Evolutionary conservation across 2,888 invertebrate genomes (phyloP).

Genomic region (Corbicula japonica): DNA sequence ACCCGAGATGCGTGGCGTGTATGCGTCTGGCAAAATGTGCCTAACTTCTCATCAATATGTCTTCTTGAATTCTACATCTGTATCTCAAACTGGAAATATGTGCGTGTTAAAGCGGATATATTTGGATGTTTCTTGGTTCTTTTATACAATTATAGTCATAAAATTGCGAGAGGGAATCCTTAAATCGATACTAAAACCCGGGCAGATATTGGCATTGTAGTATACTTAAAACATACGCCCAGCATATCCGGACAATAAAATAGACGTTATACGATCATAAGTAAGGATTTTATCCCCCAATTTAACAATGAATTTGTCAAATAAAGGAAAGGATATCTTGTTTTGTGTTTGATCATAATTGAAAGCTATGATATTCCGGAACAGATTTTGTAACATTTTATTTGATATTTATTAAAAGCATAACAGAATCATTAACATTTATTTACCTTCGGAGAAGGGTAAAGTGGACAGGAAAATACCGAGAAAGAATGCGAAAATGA

Average conservation of each 20-base stretch:
- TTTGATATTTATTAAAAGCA: conserved; percentile 37
- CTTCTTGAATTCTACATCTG: conserved; percentile 39
- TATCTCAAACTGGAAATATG: conserved; percentile 44
- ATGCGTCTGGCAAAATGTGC: conserved; percentile 27
- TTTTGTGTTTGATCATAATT: conserved; percentile 32
- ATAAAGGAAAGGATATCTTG: conserved; percentile 23
- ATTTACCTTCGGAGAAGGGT: no score
- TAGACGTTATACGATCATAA: conserved; percentile 42
- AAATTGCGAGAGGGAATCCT: conserved; percentile 57
- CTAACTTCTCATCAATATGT: conserved; percentile 35
- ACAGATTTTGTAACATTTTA: conserved; percentile 29
- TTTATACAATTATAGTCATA: conserved; percentile 65
- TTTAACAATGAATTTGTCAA: conserved; percentile 50
- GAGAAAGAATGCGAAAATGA: no score
- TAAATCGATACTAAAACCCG: conserved; percentile 56
- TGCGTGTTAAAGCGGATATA: conserved; percentile 56
- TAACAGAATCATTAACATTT: no score
- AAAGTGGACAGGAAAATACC: no score
- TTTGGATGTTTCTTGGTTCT: conserved; percentile 45
- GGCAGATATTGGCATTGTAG: conserved; percentile 27
- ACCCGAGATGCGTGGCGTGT: conserved; percentile 24
- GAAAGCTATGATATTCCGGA: conserved; percentile 35
- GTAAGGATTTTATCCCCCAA: conserved; percentile 47
- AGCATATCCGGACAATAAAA: conserved; percentile 43
- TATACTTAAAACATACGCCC: conserved; percentile 34